Percentiles rank a stretch among this genome's conserved stretches.
Conservation (phyloP, 2,888 invertebrate genomes). For the Synergus laeviventris region DNA sequence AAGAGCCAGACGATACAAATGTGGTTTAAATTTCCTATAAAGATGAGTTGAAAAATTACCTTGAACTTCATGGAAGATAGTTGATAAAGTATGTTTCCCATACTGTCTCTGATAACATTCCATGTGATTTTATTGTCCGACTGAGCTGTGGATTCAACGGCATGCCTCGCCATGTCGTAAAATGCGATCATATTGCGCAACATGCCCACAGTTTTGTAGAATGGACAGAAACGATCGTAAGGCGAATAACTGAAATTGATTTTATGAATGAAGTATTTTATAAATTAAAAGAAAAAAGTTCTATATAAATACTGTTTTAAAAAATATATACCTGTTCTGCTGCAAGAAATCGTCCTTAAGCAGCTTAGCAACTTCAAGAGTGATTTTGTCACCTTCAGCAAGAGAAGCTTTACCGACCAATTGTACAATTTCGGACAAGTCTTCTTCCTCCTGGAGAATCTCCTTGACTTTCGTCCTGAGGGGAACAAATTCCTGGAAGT, state of each 20-base stretch:
- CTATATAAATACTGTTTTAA: neutral
- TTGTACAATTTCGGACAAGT: conserved; percentile 99
- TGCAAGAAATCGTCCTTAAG: conserved; percentile 99
- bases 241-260: conserved; percentile 83
- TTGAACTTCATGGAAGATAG: conserved; percentile 99
- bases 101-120: conserved; percentile 97
- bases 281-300: neutral
- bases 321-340: conserved; percentile 89
- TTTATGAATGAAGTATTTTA: neutral
- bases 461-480: conserved; percentile 97
- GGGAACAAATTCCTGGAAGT: conserved; percentile 97
- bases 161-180: conserved; percentile 98
- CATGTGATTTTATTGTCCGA: conserved; percentile 99
- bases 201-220: conserved; percentile 99
- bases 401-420: conserved; percentile 99
- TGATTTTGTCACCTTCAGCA: conserved; percentile 99
- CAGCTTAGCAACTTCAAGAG: conserved; percentile 97
- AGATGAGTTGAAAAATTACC: conserved; percentile 76
- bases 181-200: conserved; percentile 98
- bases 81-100: conserved; percentile 97
- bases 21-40: neutral
- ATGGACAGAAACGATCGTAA: conserved; percentile 98
- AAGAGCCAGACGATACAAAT: neutral
- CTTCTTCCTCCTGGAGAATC: conserved; percentile 99
- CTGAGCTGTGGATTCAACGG: conserved; percentile 98